A percentile compares a stretch with the other conserved stretches of the same genome.
Evolutionary conservation across 1,140 invertebrate species (phyloP).

Genomic region (Mycetomoellerius zeteki): DNA sequence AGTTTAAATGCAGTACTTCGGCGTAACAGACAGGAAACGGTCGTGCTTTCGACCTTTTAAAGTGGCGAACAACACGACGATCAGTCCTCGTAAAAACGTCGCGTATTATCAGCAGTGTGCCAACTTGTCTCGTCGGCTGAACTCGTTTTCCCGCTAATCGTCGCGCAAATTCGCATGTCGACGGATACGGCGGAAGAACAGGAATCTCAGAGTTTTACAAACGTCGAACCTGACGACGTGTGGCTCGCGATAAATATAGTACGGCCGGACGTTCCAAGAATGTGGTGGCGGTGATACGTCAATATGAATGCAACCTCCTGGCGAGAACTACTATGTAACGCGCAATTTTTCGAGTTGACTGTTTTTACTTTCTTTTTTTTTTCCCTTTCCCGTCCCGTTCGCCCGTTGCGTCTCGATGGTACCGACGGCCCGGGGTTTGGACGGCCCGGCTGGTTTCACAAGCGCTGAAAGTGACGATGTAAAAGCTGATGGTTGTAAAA

Average conservation of each 20-base stretch:
- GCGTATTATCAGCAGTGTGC: constrained; percentile 14
- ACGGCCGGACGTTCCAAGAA: constrained; percentile 41
- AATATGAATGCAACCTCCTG: constrained; percentile 56
- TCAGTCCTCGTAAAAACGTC: constrained; percentile 13
- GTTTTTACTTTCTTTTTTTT: constrained; percentile 45
- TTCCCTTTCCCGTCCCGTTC: no score
- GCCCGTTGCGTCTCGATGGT: constrained; percentile 49
- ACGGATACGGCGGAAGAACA: constrained; percentile 24
- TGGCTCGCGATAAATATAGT: constrained; percentile 52
- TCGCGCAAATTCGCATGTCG: background rate
- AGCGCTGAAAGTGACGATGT: constrained; percentile 56
- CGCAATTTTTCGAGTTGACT: constrained; percentile 41
- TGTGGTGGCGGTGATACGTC: constrained; percentile 17
- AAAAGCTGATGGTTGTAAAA: constrained; percentile 63
- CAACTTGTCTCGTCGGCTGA: background rate
- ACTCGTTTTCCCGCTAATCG: constrained; percentile 19
- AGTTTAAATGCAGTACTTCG: background rate
- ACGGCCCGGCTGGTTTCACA: constrained; percentile 37
- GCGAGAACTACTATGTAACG: constrained; percentile 22
- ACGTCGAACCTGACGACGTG: constrained; percentile 37
- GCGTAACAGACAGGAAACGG: constrained; percentile 14
- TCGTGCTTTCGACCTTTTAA: constrained; percentile 12
- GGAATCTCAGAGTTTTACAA: constrained; percentile 18
- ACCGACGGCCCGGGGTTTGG: constrained; percentile 19
- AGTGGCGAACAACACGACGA: constrained; percentile 40